These are phyloP conservation scores for Megalops cyprinoides DNA, from an alignment of 2,797 vertebrate species.

Conservation along the genomic window DNA sequence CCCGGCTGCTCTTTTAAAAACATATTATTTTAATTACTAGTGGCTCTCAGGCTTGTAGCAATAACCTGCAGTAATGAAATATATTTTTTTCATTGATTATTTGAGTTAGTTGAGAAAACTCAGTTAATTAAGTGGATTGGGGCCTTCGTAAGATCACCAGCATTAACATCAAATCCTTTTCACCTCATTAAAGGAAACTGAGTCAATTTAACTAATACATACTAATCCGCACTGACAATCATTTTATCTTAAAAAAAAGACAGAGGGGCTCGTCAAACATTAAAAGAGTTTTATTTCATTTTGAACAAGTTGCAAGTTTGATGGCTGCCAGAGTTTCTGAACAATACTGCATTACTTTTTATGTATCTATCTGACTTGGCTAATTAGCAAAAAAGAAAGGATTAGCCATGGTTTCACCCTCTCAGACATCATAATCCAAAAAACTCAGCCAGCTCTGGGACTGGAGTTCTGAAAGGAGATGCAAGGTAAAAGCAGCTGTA, in stretches of 20 bases:
- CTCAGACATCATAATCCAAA: constrained; percentile 36
- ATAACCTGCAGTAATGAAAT: constrained; percentile 74
- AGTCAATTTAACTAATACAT: constrained; percentile 97
- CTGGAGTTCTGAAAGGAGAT: neutral
- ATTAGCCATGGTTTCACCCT: constrained; percentile 43
- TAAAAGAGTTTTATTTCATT: constrained; percentile 59
- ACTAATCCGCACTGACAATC: constrained; percentile 94
- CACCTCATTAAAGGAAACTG: constrained; percentile 94
- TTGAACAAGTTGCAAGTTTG: constrained; percentile 57
- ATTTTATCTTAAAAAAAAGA: constrained; percentile 82
- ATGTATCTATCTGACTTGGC: constrained; percentile 48
- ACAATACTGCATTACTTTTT: constrained; percentile 38
- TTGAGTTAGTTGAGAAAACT: constrained; percentile 85
- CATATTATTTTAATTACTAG: constrained; percentile 63
- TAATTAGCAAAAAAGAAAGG: constrained; percentile 49
- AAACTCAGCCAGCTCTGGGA: constrained; percentile 17
- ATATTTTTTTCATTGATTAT: constrained; percentile 80
- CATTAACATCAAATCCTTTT: constrained; percentile 95
- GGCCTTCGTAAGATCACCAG: constrained; percentile 88
- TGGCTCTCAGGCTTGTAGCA: constrained; percentile 63
- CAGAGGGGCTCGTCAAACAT: constrained; percentile 62
- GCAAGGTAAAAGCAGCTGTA: neutral
- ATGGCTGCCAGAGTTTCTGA: constrained; percentile 52
- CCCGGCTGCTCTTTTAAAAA: constrained; percentile 39
- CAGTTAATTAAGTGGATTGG: constrained; percentile 88